phyloP scores from a whole-genome alignment of 1,140 invertebrate species.

The Goniozus legneri region DNA sequence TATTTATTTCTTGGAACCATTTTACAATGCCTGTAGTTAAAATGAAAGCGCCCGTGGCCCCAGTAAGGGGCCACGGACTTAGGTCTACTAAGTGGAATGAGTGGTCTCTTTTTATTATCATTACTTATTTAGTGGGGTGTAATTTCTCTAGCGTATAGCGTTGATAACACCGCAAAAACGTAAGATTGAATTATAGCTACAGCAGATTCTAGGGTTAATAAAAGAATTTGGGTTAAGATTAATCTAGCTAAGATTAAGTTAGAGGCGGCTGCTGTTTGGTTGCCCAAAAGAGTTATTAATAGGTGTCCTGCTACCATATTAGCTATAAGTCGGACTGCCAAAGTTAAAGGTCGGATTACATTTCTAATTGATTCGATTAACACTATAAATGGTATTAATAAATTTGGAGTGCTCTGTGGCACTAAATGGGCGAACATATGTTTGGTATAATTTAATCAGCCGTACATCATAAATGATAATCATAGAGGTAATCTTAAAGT shows the following conservation, averaged over 20 bases:
- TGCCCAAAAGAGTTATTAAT: conserved; percentile 58
- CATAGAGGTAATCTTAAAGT: conserved; percentile 58
- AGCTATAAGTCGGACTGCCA: conserved; percentile 63
- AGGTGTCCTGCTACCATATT: conserved; percentile 70
- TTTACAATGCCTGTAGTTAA: too few relatives aligned
- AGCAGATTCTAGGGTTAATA: conserved; percentile 52
- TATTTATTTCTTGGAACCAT: too few relatives aligned
- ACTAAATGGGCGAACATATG: conserved; percentile 63
- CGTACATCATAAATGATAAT: conserved; percentile 60
- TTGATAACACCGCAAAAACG: conserved; percentile 32
- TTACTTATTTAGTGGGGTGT: conserved; percentile 43
- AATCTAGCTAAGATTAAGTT: conserved; percentile 58
- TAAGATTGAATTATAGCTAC: conserved; percentile 29
- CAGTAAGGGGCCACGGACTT: conserved; percentile 53
- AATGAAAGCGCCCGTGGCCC: too few relatives aligned
- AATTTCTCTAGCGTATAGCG: conserved; percentile 51
- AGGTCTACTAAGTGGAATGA: conserved; percentile 56
- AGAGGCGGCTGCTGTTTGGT: conserved; percentile 42
- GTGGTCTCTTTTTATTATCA: conserved; percentile 57
- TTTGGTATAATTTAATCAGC: conserved; percentile 56
- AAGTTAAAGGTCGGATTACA: conserved; percentile 62
- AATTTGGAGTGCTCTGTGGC: conserved; percentile 59
- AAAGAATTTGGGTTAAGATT: conserved; percentile 52
- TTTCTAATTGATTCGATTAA: conserved; percentile 61
- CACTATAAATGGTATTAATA: conserved; percentile 64